A percentile compares a stretch with the other conserved stretches of the same genome.
Evolutionary conservation across 1,140 invertebrate genomes (phyloP).

Genomic region (Cecropterus lyciades): DNA sequence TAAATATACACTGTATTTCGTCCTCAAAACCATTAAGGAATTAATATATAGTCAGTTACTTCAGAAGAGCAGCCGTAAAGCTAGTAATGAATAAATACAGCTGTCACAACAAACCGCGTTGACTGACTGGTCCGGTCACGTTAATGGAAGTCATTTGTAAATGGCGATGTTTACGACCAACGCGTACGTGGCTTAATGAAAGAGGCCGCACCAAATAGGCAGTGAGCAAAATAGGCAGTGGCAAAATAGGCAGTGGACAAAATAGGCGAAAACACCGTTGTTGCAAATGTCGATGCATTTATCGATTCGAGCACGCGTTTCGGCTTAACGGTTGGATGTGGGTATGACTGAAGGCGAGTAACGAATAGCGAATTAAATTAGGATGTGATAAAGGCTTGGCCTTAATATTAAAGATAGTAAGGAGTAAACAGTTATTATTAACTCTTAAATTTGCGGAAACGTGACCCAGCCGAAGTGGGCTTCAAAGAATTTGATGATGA

Average conservation of each 20-base stretch:
- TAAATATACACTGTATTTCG: too few relatives aligned
- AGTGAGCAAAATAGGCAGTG: slow-evolving; percentile 1
- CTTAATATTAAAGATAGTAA: too few relatives aligned
- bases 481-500: too few relatives aligned
- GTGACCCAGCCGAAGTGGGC: too few relatives aligned
- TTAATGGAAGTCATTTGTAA: slow-evolving; percentile 32
- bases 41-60: too few relatives aligned
- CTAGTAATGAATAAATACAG: slow-evolving; percentile 4
- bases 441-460: too few relatives aligned
- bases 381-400: too few relatives aligned
- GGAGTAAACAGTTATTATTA: too few relatives aligned
- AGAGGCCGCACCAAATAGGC: slow-evolving; percentile 17
- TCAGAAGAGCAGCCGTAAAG: background rate
- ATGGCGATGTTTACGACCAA: slow-evolving; percentile 24
- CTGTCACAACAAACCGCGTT: slow-evolving; percentile 9
- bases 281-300: slow-evolving; percentile 19
- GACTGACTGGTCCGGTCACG: slow-evolving; percentile 11
- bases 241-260: slow-evolving; percentile 12
- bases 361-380: background rate
- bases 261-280: slow-evolving; percentile 12
- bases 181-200: slow-evolving; percentile 16
- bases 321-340: background rate
- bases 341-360: background rate
- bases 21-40: too few relatives aligned
- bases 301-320: slow-evolving; percentile 6